A percentile compares a stretch with the other conserved stretches of the same genome.
Conservation (phyloP, 2,113 vertebrate species). For the Lontra canadensis region DNA sequence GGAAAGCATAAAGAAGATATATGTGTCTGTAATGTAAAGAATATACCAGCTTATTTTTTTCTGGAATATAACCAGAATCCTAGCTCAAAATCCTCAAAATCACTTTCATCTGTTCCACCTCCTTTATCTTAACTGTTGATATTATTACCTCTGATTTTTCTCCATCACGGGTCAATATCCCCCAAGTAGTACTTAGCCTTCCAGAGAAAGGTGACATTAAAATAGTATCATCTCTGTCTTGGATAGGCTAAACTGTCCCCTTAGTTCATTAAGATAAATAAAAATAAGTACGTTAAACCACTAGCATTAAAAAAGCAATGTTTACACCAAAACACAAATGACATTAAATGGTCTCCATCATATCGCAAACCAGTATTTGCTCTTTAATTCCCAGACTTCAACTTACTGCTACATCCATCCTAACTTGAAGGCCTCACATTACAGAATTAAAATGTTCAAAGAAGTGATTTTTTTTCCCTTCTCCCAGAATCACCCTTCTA, state of each 20-base stretch:
- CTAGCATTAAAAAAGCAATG: background rate
- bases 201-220: background rate
- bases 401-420: background rate
- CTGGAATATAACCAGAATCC: background rate
- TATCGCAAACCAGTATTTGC: background rate
- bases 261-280: background rate
- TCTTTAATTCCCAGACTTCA: background rate
- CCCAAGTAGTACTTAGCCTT: background rate
- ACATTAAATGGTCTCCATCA: background rate
- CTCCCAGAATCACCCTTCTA: background rate
- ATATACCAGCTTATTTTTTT: background rate
- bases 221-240: background rate
- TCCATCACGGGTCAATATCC: background rate
- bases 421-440: background rate
- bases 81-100: background rate
- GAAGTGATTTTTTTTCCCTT: background rate
- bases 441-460: background rate
- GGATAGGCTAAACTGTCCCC: background rate
- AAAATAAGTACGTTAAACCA: background rate
- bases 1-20: background rate
- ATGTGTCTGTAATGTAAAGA: background rate
- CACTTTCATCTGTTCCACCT: background rate
- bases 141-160: background rate
- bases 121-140: background rate
- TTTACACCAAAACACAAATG: constrained; percentile 11